Percentiles rank a stretch among this genome's conserved stretches.
Evolutionary conservation across 2,797 vertebrate genomes (phyloP).

Genomic region (Momotus momota): DNA sequence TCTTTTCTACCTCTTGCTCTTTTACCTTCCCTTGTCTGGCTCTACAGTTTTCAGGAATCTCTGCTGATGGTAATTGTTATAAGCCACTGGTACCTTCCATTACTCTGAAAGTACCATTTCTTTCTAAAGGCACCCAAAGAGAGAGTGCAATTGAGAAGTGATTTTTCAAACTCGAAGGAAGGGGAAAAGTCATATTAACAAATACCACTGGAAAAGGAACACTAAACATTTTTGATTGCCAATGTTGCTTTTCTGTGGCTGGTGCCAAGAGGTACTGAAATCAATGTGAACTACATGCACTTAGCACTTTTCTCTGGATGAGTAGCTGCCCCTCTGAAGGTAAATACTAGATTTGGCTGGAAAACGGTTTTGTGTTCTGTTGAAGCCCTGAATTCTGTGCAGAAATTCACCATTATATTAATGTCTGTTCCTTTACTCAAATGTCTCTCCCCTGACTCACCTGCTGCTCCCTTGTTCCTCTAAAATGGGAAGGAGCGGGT

Average conservation of each 20-base stretch:
- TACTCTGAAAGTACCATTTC: conserved; percentile 10
- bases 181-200: neutral
- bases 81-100: neutral
- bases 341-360: neutral
- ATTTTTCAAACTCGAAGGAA: conserved; percentile 31
- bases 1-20: neutral
- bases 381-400: neutral
- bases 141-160: neutral
- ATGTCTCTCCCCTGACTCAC: neutral
- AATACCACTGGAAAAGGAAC: conserved; percentile 10
- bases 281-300: neutral
- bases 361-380: neutral
- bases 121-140: conserved; percentile 5
- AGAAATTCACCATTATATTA: neutral
- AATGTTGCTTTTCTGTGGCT: neutral
- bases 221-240: neutral
- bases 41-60: neutral
- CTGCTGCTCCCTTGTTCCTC: neutral
- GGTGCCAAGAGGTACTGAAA: neutral
- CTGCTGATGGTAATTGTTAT: neutral
- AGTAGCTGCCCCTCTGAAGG: neutral
- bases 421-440: neutral
- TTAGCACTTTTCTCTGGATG: neutral
- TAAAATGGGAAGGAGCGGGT: neutral
- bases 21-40: neutral